Percentiles rank a stretch among this genome's conserved stretches.
These are phyloP conservation scores for Catostylus mosaicus DNA, from an alignment of 30 jellyfish, hydroid and myxozoan species.

Conservation along the genomic window DNA sequence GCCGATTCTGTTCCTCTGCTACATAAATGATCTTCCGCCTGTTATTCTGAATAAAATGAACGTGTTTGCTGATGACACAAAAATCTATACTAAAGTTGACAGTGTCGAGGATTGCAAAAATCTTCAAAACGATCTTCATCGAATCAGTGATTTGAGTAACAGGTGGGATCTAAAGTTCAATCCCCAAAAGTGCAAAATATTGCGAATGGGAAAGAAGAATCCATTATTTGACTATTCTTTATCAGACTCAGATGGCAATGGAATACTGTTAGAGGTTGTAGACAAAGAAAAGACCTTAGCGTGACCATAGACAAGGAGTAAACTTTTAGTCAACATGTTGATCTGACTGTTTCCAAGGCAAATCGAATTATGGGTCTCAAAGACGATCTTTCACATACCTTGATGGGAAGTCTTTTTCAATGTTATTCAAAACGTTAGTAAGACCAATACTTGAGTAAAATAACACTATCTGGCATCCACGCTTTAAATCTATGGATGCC, in stretches of 20 bases:
- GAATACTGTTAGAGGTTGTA: conserved; percentile 2
- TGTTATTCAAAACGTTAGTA: conserved; percentile 10
- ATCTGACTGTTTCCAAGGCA: too few species aligned
- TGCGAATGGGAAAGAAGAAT: conserved; percentile 42
- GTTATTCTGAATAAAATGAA: conserved; percentile 29
- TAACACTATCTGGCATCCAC: neutral
- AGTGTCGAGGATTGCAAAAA: conserved; percentile 18
- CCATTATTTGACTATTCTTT: conserved; percentile 24
- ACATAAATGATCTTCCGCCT: conserved; percentile 36
- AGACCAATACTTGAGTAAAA: neutral
- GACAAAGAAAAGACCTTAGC: conserved; percentile 42
- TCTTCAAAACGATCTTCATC: conserved; percentile 35
- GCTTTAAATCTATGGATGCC: neutral
- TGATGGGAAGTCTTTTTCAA: conserved; percentile 7
- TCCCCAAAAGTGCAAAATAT: conserved; percentile 26
- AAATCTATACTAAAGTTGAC: conserved; percentile 38
- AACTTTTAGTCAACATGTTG: too few species aligned
- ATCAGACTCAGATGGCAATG: conserved; percentile 6
- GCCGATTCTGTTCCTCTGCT: conserved; percentile 39
- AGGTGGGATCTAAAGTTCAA: conserved; percentile 36
- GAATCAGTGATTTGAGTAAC: conserved; percentile 35
- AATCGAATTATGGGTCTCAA: conserved; percentile 1
- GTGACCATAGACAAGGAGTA: conserved; percentile 24
- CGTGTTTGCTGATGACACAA: conserved; percentile 46
- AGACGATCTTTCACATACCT: conserved; percentile 14